Evolutionary conservation across 1,140 invertebrate species (phyloP).

Genomic region (Papilio machaon): DNA sequence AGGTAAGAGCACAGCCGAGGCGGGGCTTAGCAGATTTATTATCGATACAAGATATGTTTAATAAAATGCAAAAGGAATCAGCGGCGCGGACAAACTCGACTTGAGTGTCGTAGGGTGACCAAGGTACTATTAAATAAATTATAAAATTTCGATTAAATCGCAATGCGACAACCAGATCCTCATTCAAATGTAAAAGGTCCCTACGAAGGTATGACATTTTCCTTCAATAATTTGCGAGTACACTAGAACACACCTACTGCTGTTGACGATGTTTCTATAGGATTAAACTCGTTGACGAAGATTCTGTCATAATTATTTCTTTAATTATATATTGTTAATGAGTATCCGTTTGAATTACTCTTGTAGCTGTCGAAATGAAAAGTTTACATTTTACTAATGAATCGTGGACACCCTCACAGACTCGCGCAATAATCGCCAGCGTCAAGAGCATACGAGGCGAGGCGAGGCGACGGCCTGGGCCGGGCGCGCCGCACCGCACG

Average conservation of each 20-base stretch:
- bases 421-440: constrained; percentile 19
- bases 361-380: neutral
- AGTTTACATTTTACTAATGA: neutral
- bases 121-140: constrained; percentile 23
- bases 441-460: constrained; percentile 4
- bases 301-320: neutral
- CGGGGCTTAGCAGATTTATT: constrained; percentile 63
- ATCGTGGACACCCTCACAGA: constrained; percentile 37
- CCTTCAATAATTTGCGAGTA: too few relatives aligned
- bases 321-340: neutral
- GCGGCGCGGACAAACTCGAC: constrained; percentile 62
- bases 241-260: too few relatives aligned
- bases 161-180: neutral
- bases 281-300: neutral
- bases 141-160: neutral
- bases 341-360: neutral
- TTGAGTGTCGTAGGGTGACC: constrained; percentile 62
- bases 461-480: neutral
- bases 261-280: too few relatives aligned
- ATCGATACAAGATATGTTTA: constrained; percentile 78
- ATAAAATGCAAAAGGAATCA: constrained; percentile 75
- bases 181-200: neutral
- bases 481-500: constrained; percentile 50
- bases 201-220: too few relatives aligned
- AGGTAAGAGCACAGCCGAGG: constrained; percentile 43